Base-by-base conservation (phyloP, 2,113 vertebrate species). In the Bostrychus sinensis region DNA sequence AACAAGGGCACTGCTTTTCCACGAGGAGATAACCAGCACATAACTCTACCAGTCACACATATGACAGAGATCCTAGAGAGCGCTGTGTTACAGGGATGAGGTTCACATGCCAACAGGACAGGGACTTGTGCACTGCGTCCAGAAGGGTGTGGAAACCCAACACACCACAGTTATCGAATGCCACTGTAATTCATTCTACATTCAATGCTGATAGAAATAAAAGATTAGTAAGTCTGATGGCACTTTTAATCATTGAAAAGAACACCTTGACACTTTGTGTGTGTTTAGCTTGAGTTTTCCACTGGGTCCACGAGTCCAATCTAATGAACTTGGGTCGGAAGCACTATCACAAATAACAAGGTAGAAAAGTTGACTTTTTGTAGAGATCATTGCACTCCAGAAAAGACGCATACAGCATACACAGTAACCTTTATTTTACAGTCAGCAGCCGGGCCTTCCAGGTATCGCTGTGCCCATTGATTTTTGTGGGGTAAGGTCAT, bases 1-100 rank as follows among this genome's bases (percentile, higher is more conserved):
- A 94, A 89, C 93, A 91, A 94, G 93, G 93, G 93, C 92, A 62
- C 74, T 63, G 82, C 77, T 81, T 89, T 91, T 90, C 87, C 87
- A 90, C 81, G 62, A 70, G 76, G 56, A 92, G 92, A 94, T 93
- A 94, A 92, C 89, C 66, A 7, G 70, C 34, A 61, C 86, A 91
- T 89, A 87, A 69, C 84, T 86, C 79, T 30, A 16, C 34, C 55
- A 82, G 76, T 59, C 42, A 39, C 55, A 68, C 50, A 57, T 23
- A 32, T 71, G 66, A 82, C 32, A 64, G 37, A 78, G 20, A 77
- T 69, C 55, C 66, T 53, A 45, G 50, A 66, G 67, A 56, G 30
- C 34, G 61, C 45, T 25, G 22, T 3, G 34, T 48, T 54, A 45
- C 56, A 80, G 67, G 79, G 62, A 13, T 16, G 67, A 69, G 41